A percentile compares a stretch with the other conserved stretches of the same genome.
phyloP scores from a whole-genome alignment of 2,888 invertebrate species.

The Rhingia campestris region DNA sequence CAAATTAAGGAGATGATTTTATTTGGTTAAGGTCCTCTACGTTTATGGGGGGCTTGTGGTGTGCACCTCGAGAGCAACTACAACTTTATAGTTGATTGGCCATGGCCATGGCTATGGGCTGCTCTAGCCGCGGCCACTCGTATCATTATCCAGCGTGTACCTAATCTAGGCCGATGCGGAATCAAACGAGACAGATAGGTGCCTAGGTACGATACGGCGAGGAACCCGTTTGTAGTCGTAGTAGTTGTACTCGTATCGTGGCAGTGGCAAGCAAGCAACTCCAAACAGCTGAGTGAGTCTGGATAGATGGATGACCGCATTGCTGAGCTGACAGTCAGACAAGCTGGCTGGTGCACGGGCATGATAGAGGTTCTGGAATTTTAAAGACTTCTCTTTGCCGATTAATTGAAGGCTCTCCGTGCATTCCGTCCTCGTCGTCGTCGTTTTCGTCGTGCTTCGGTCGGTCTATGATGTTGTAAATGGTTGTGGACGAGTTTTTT shows the following conservation, averaged over 20 bases:
- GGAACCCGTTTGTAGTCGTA: constrained; percentile 39
- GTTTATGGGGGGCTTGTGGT: constrained; percentile 29
- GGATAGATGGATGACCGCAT: constrained; percentile 74
- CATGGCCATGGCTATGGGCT: constrained; percentile 2
- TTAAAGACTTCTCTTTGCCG: constrained; percentile 66
- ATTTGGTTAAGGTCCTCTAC: constrained; percentile 62
- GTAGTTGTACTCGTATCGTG: constrained; percentile 11
- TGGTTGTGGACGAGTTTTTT: constrained; percentile 68
- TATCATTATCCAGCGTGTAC: constrained; percentile 64
- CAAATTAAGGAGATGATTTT: constrained; percentile 71
- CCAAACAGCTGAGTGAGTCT: constrained; percentile 68
- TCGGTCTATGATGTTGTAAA: constrained; percentile 71
- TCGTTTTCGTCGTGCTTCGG: constrained; percentile 29
- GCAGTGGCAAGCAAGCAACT: constrained; percentile 13
- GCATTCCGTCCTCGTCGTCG: constrained; percentile 24
- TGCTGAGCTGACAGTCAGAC: constrained; percentile 73
- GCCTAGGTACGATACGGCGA: constrained; percentile 49
- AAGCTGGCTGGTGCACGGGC: constrained; percentile 54
- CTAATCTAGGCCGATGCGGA: constrained; percentile 72
- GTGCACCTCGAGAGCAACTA: constrained; percentile 24
- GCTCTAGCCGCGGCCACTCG: constrained; percentile 5
- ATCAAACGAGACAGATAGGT: constrained; percentile 74
- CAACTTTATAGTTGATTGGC: constrained; percentile 61
- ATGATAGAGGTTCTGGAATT: constrained; percentile 67
- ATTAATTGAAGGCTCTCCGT: constrained; percentile 62